Evolutionary conservation across 92 coral and sea anemone species (phyloP).

Genomic region (Palythoa caribaeorum): DNA sequence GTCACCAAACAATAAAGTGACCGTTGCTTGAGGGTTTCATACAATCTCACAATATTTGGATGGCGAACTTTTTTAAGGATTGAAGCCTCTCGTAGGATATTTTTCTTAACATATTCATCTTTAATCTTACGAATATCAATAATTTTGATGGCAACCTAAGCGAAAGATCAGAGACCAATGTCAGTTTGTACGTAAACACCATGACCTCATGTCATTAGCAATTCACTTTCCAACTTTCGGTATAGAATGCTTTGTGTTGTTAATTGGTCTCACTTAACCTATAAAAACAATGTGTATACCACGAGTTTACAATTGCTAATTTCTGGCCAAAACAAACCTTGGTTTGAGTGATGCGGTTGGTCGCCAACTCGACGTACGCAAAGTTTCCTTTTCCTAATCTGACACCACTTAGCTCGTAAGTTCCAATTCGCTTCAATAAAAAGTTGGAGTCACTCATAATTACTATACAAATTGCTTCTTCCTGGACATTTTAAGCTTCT

Average conservation of each 20-base stretch:
- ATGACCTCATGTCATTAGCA: constrained; percentile 38
- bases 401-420: constrained; percentile 87
- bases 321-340: constrained; percentile 70
- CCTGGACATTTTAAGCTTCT: constrained; percentile 55
- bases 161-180: constrained; percentile 8
- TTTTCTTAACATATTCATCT: constrained; percentile 79
- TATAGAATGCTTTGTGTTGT: constrained; percentile 36
- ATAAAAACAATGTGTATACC: constrained; percentile 43
- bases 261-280: constrained; percentile 31
- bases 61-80: constrained; percentile 85
- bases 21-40: constrained; percentile 87
- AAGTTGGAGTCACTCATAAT: constrained; percentile 76
- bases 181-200: neutral
- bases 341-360: constrained; percentile 86
- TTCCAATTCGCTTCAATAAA: constrained; percentile 87
- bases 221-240: constrained; percentile 33
- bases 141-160: constrained; percentile 95
- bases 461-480: constrained; percentile 35
- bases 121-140: constrained; percentile 87
- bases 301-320: constrained; percentile 27
- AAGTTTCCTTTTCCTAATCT: constrained; percentile 96
- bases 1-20: constrained; percentile 84
- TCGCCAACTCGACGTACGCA: constrained; percentile 92
- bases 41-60: constrained; percentile 88
- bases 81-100: constrained; percentile 87